Percentiles rank a stretch among this genome's conserved stretches.
phyloP scores from a whole-genome alignment of 2,113 vertebrate species.

The Menura novaehollandiae region DNA sequence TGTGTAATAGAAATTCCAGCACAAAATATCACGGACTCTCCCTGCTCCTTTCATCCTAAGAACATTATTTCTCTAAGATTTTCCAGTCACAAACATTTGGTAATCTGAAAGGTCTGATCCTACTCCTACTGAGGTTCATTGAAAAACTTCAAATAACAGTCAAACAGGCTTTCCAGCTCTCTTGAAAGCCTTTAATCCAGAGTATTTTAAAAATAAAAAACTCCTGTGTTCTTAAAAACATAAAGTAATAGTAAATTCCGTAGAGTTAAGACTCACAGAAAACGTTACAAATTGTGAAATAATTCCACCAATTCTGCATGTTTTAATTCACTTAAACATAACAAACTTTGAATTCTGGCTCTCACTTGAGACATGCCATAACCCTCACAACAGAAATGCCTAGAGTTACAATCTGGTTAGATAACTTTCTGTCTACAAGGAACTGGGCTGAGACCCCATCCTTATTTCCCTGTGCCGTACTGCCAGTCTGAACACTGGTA shows the following conservation, averaged over 20 bases:
- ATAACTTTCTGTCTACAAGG: not conserved
- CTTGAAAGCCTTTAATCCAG: not conserved
- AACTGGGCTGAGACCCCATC: not conserved
- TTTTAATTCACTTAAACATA: not conserved
- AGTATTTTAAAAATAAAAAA: not conserved
- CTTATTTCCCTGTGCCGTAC: not conserved
- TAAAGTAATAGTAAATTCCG: not conserved
- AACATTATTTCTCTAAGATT: not conserved
- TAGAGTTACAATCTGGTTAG: not conserved
- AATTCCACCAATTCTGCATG: not conserved
- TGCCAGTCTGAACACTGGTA: not conserved
- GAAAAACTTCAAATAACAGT: slow-evolving; percentile 2
- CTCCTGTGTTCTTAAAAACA: not conserved
- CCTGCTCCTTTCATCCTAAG: slow-evolving; percentile 20
- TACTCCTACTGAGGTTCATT: not conserved
- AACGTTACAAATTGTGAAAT: not conserved
- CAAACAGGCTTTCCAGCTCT: not conserved
- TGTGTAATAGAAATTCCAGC: slow-evolving; percentile 21
- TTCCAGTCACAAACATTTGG: not conserved
- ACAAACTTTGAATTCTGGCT: not conserved
- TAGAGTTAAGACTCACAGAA: not conserved
- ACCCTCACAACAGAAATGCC: not conserved
- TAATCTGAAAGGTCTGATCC: not conserved
- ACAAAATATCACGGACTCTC: not conserved
- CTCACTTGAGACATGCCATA: not conserved